Evolutionary conservation across 2,888 invertebrate species (phyloP).

Genomic region (Syrista parreyssii): DNA sequence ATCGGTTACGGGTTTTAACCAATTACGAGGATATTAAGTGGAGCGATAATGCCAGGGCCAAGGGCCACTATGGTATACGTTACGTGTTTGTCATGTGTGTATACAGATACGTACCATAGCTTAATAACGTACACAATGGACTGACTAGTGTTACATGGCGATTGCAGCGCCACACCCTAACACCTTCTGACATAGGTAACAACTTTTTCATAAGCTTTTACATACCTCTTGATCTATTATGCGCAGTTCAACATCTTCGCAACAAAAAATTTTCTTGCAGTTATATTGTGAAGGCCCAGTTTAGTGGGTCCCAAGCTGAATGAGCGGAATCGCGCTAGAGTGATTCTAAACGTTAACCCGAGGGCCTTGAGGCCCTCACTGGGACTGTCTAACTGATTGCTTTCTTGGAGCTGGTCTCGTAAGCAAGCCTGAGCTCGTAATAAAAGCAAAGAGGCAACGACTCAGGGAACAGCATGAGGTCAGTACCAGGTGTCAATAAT

Average conservation of each 20-base stretch:
- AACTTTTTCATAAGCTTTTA: not conserved
- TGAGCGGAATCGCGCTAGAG: not conserved
- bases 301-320: not conserved
- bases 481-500: conserved; percentile 64
- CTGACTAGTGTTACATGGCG: not conserved
- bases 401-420: not conserved
- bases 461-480: conserved; percentile 55
- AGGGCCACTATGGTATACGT: not conserved
- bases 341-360: not conserved
- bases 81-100: not conserved
- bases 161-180: not conserved
- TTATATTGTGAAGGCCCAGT: not conserved
- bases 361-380: not conserved
- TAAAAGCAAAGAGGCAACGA: conserved; percentile 40
- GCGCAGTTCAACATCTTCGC: not conserved
- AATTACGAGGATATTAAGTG: conserved; percentile 59
- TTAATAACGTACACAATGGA: not conserved
- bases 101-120: not conserved
- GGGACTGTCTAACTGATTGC: not conserved
- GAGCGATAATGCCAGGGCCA: conserved; percentile 17
- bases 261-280: not conserved
- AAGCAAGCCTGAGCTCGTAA: not conserved
- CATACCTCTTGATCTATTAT: not conserved
- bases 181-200: not conserved
- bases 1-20: conserved; percentile 66